Base-by-base conservation (phyloP, 1,140 invertebrate genomes). In the Harlomillsia oculata region DNA sequence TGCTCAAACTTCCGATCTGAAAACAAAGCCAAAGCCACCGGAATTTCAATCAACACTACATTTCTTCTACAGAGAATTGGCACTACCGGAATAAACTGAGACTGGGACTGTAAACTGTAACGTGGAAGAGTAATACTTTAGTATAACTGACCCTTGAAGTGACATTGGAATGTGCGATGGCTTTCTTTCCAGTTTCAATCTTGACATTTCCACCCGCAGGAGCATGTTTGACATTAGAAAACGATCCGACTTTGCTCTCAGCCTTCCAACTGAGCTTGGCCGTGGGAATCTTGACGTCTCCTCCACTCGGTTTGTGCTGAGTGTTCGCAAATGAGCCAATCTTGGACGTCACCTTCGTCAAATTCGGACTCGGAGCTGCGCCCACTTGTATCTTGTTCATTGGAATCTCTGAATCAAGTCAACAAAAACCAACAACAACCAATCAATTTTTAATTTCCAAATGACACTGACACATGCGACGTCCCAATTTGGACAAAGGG, bases 351-450 rank as follows among this genome's bases (percentile, higher is more conserved):
- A 92, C 87, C 45, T 85, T 81, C 74, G 90, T 90, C 37, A 95
- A 72, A 70, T 94, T 94, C 21, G 91, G 90, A 21, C 89, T 90
- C 37, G 89, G 87, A 5, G 87, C 85, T 52, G 82, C 78, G 41
- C 89, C 89, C 8, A 95, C 89, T 78, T 91, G 86, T 64, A 92
- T 72, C 77, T 92, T 93, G 69, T 92, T 93, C 85, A 92, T 92
- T 50, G 89, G 87, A 61, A 93, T 71, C 79, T 85, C 80, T 84
- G 68, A 23, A 72, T 76, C 13, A 56, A 28, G 6, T 6, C 16
- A 18, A 18, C 9, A 5, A 8, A 40, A 9, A 8, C 39, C 18
- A 6, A 40, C 5, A 9, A 40, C n/a, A n/a, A n/a, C n/a, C n/a
- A n/a, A n/a, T n/a, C n/a, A n/a, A n/a, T n/a, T n/a, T n/a, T n/a